Conservation (phyloP, 2,888 invertebrate genomes). For the Trissolcus brochymenae region DNA sequence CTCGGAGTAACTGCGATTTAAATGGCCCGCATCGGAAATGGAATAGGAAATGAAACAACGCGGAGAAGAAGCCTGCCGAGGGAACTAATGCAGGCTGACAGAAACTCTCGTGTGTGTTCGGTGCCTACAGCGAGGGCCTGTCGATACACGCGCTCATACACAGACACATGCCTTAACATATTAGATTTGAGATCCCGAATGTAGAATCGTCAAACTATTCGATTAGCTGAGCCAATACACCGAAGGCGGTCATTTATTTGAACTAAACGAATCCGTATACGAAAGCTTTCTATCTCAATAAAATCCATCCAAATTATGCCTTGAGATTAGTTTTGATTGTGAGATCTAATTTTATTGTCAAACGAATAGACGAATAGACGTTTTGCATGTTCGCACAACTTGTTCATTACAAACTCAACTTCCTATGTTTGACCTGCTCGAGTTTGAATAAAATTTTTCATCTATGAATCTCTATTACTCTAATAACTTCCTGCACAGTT, state of each 20-base stretch:
- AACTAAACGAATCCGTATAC: slow-evolving; percentile 44
- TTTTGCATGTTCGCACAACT: slow-evolving; percentile 15
- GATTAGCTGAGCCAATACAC: slow-evolving; percentile 56
- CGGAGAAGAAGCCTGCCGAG: slow-evolving; percentile 55
- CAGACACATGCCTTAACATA: slow-evolving; percentile 36
- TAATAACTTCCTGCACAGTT: slow-evolving; percentile 7
- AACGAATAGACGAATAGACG: slow-evolving; percentile 22
- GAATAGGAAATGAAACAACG: slow-evolving; percentile 74
- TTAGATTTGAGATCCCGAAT: slow-evolving; percentile 58
- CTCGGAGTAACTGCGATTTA: slow-evolving; percentile 71
- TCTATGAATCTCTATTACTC: slow-evolving; percentile 10
- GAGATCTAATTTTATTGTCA: slow-evolving; percentile 32
- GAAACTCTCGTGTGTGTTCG: slow-evolving; percentile 44
- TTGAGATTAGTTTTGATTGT: slow-evolving; percentile 31
- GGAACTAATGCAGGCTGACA: slow-evolving; percentile 55
- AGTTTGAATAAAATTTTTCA: slow-evolving; percentile 22
- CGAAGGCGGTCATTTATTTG: slow-evolving; percentile 49
- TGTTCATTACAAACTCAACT: slow-evolving; percentile 12
- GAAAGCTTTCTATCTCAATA: slow-evolving; percentile 42
- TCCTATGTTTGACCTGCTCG: slow-evolving; percentile 12
- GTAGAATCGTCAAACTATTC: slow-evolving; percentile 58
- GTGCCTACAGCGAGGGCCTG: slow-evolving; percentile 38
- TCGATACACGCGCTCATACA: slow-evolving; percentile 41
- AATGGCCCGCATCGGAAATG: slow-evolving; percentile 73
- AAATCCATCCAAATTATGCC: slow-evolving; percentile 37